Evolutionary conservation across 2,113 vertebrate species (phyloP).

Genomic region (Willisornis vidua): DNA sequence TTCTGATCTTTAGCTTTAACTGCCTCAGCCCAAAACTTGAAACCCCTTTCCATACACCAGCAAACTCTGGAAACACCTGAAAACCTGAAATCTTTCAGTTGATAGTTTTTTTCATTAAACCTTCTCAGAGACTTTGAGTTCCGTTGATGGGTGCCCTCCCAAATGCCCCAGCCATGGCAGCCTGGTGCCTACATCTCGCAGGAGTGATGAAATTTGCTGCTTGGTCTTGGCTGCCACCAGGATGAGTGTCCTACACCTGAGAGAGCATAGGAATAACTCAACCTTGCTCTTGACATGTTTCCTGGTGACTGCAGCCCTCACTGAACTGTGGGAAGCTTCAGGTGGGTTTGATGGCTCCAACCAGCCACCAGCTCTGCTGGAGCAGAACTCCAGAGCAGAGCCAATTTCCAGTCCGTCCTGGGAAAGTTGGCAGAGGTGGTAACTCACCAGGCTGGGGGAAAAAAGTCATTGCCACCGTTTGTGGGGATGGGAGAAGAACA

Average conservation of each 20-base stretch:
- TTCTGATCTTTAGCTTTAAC: neutral
- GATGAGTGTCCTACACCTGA: accelerated
- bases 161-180: accelerated
- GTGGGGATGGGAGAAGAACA: accelerated
- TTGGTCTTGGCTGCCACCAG: neutral
- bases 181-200: accelerated
- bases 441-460: neutral
- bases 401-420: neutral
- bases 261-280: neutral
- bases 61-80: neutral
- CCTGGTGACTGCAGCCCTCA: accelerated
- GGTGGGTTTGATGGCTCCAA: neutral
- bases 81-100: accelerated
- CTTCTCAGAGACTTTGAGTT: neutral
- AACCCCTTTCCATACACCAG: neutral
- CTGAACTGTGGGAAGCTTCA: neutral
- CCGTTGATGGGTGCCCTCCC: neutral
- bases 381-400: neutral
- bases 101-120: neutral
- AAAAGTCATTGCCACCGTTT: neutral
- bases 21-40: neutral
- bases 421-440: neutral
- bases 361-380: neutral
- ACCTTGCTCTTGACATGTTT: accelerated
- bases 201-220: accelerated